Percentiles rank a stretch among this genome's conserved stretches.
Conservation (phyloP, 2,888 invertebrate species). For the Spicauda simplicius region DNA sequence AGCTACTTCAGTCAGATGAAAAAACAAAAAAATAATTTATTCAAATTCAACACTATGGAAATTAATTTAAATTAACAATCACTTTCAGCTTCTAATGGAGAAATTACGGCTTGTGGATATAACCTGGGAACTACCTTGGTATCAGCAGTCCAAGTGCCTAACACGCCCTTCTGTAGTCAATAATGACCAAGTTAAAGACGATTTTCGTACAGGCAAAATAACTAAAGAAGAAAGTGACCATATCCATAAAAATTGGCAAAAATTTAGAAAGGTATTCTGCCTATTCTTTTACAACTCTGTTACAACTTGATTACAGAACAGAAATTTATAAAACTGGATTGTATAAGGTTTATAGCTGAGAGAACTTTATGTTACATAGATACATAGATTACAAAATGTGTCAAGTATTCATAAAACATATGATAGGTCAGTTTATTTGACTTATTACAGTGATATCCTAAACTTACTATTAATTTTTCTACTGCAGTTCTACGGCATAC, state of each 20-base stretch:
- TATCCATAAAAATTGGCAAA: constrained; percentile 64
- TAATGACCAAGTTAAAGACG: constrained; percentile 41
- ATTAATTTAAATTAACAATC: background rate
- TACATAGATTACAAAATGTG: too few species aligned
- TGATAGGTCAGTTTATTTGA: too few species aligned
- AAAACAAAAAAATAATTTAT: too few species aligned
- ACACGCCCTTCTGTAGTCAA: constrained; percentile 52
- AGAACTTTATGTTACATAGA: too few species aligned
- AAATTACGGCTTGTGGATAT: constrained; percentile 52
- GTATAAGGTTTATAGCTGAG: too few species aligned
- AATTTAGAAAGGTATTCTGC: constrained; percentile 55
- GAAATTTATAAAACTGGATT: too few species aligned
- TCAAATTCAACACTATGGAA: background rate
- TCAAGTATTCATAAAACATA: too few species aligned
- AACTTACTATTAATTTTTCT: constrained; percentile 30
- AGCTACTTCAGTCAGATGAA: too few species aligned
- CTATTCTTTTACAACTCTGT: too few species aligned
- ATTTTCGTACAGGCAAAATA: constrained; percentile 57
- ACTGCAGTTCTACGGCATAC: constrained; percentile 61
- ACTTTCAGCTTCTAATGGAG: constrained; percentile 55
- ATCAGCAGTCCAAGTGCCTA: constrained; percentile 57
- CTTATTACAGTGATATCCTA: too few species aligned
- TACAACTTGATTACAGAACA: too few species aligned
- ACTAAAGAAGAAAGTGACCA: constrained; percentile 59
- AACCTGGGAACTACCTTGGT: constrained; percentile 73